phyloP scores from a whole-genome alignment of 2,113 vertebrate species.

The Brienomyrus brachyistius region DNA sequence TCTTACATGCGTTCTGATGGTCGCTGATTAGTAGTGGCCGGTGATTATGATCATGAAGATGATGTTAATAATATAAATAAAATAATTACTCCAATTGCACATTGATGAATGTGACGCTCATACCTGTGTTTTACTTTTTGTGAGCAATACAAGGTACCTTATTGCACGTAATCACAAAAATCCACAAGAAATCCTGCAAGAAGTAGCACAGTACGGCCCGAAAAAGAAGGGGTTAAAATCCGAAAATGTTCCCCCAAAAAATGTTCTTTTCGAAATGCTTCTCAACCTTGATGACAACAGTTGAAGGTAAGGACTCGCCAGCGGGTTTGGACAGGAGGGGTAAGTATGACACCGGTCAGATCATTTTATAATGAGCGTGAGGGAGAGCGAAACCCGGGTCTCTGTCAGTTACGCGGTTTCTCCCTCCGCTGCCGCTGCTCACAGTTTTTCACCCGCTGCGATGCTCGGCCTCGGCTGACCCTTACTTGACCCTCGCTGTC shows the following conservation, averaged over 20 bases:
- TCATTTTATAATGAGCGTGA: not conserved
- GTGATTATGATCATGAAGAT: slow-evolving; percentile 11
- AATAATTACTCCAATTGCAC: not conserved
- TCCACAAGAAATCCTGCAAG: not conserved
- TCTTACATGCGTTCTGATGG: not conserved
- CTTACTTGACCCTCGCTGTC: not conserved
- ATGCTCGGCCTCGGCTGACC: not conserved
- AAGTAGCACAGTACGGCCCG: not conserved
- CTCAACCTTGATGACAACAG: not conserved
- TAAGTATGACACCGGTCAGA: not conserved
- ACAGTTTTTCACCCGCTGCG: not conserved
- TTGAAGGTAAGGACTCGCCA: not conserved
- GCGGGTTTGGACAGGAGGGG: not conserved
- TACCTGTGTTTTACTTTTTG: not conserved
- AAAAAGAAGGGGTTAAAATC: not conserved
- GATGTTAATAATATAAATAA: not conserved
- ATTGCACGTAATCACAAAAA: not conserved
- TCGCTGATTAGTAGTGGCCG: slow-evolving; percentile 37
- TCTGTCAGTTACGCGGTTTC: not conserved
- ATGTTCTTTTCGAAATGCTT: not conserved
- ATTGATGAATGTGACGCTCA: not conserved
- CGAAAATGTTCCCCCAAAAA: not conserved
- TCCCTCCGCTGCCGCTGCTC: not conserved
- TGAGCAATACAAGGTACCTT: not conserved
- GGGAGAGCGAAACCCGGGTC: not conserved